A percentile compares a stretch with the other conserved stretches of the same genome.
Conservation (phyloP, 2,888 invertebrate species). For the Tenthredo livida region DNA sequence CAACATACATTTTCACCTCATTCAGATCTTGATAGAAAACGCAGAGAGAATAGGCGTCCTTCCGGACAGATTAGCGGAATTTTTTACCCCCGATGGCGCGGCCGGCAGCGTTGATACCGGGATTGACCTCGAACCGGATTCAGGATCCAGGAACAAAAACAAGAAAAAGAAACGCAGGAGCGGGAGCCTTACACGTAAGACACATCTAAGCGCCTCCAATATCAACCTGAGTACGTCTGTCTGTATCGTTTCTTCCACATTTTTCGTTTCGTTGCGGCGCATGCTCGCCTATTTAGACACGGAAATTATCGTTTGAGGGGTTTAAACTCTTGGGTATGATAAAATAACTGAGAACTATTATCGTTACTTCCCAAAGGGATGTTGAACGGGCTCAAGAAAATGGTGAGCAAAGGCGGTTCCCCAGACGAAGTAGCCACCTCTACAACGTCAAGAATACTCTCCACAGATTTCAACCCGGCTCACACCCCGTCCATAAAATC, state of each 20-base stretch:
- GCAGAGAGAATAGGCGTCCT: conserved; percentile 87
- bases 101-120: conserved; percentile 71
- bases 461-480: conserved; percentile 68
- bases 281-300: too few relatives aligned
- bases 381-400: conserved; percentile 88
- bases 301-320: too few relatives aligned
- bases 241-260: background rate
- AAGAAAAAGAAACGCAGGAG: conserved; percentile 90
- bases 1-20: too few relatives aligned
- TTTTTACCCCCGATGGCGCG: conserved; percentile 69
- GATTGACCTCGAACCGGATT: conserved; percentile 67
- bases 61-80: conserved; percentile 81
- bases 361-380: too few relatives aligned
- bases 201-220: conserved; percentile 68
- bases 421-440: conserved; percentile 79
- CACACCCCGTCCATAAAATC: conserved; percentile 82
- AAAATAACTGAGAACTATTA: too few relatives aligned
- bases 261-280: too few relatives aligned
- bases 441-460: conserved; percentile 61
- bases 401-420: conserved; percentile 83
- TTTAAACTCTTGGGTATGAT: too few relatives aligned
- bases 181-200: conserved; percentile 91
- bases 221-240: conserved; percentile 69
- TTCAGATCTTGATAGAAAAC: conserved; percentile 88
- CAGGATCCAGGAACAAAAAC: conserved; percentile 73